Conservation (phyloP, 2,797 vertebrate genomes). For the Pterois miles region DNA sequence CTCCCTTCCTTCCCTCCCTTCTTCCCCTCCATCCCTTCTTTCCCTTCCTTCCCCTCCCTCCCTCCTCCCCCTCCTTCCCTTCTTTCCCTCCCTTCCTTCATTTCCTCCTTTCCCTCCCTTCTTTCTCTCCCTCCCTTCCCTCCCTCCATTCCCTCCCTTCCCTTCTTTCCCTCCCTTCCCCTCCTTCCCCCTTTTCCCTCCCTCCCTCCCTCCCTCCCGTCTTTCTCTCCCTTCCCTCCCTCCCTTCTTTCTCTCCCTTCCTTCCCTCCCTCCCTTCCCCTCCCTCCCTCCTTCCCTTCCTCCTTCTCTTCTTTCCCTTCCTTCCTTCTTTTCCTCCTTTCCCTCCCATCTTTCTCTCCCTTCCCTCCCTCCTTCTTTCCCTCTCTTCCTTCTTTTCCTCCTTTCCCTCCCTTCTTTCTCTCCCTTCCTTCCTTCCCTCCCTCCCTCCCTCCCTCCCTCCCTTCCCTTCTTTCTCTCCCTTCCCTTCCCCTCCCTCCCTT, state of each 20-base stretch:
- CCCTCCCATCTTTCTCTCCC: accelerated
- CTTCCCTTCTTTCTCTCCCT: no score
- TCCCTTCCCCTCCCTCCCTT: no score
- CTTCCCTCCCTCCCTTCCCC: accelerated
- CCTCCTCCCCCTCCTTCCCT: accelerated
- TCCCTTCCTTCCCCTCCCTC: accelerated
- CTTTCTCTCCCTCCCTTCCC: accelerated
- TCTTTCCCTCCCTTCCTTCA: no score
- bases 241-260: no score
- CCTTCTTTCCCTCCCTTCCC: background rate
- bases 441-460: accelerated
- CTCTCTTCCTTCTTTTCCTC: no score
- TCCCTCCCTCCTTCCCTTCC: background rate
- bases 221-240: accelerated
- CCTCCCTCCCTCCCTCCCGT: accelerated
- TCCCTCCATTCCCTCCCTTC: accelerated
- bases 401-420: no score
- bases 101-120: no score
- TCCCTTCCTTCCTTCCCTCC: accelerated
- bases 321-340: no score
- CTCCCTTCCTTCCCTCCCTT: accelerated
- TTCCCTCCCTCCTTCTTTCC: accelerated
- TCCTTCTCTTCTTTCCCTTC: accelerated
- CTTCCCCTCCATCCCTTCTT: accelerated
- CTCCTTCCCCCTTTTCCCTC: no score